Evolutionary conservation across 1,140 invertebrate genomes (phyloP).

Genomic region (Lasioglossum albipes): DNA sequence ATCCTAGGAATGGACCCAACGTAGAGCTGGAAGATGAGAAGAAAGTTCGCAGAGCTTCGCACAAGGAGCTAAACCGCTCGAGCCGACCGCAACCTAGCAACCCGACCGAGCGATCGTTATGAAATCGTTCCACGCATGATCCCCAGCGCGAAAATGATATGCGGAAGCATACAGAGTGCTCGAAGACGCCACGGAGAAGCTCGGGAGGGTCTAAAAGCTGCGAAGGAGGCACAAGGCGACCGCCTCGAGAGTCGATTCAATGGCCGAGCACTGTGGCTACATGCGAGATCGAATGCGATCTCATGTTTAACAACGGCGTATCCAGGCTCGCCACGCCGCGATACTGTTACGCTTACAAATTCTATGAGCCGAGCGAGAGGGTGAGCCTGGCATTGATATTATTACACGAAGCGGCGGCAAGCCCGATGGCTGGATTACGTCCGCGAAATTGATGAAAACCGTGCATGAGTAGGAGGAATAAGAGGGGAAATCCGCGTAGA

Average conservation of each 20-base stretch:
- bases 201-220: background rate
- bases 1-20: no score
- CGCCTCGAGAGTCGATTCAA: constrained; percentile 43
- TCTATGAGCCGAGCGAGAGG: constrained; percentile 16
- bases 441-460: background rate
- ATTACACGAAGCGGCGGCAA: background rate
- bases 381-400: background rate
- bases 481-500: background rate
- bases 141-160: constrained; percentile 32
- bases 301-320: constrained; percentile 49
- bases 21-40: no score
- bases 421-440: background rate
- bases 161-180: constrained; percentile 26
- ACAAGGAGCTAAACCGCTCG: no score
- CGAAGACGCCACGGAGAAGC: background rate
- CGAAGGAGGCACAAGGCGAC: constrained; percentile 22
- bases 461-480: background rate
- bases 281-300: constrained; percentile 46
- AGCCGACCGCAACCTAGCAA: no score
- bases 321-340: constrained; percentile 15
- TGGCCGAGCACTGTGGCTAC: constrained; percentile 29
- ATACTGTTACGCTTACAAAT: constrained; percentile 48
- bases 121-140: constrained; percentile 25
- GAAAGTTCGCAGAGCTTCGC: no score
- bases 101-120: background rate